A percentile compares a stretch with the other conserved stretches of the same genome.
Evolutionary conservation across 2,888 invertebrate species (phyloP).

Genomic region (Selenia dentaria): DNA sequence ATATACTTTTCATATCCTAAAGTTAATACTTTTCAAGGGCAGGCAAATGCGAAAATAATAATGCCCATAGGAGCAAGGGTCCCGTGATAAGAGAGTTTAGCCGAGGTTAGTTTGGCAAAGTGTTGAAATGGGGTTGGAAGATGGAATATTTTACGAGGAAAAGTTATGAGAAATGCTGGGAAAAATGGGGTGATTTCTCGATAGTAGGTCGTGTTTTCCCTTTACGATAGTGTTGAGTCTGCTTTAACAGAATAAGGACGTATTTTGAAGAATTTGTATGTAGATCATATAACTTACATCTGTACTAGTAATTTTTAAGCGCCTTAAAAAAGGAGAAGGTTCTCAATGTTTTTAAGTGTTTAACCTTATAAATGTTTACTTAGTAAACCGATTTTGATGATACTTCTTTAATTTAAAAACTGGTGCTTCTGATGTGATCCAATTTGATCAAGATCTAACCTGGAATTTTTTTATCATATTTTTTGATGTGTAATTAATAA

Average conservation of each 20-base stretch:
- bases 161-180: constrained; percentile 6
- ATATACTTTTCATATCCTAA: too few species aligned
- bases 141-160: constrained; percentile 21
- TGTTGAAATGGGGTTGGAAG: constrained; percentile 18
- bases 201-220: constrained; percentile 1
- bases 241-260: background rate
- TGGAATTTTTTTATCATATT: too few species aligned
- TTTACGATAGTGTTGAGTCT: background rate
- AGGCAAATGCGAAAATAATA: constrained; percentile 41
- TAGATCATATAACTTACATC: too few species aligned
- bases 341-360: too few species aligned
- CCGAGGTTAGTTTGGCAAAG: constrained; percentile 21
- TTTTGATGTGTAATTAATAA: too few species aligned
- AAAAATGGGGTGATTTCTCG: constrained; percentile 8
- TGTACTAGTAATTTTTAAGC: too few species aligned
- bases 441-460: too few species aligned
- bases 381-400: too few species aligned
- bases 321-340: too few species aligned
- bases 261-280: background rate
- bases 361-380: too few species aligned
- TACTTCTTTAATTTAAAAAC: too few species aligned
- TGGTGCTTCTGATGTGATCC: too few species aligned
- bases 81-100: constrained; percentile 30
- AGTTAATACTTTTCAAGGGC: constrained; percentile 17
- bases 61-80: constrained; percentile 31